Percentiles rank a stretch among this genome's conserved stretches.
Evolutionary conservation across 2,797 vertebrate genomes (phyloP).

Genomic region (Amblyopsis hoosieri): DNA sequence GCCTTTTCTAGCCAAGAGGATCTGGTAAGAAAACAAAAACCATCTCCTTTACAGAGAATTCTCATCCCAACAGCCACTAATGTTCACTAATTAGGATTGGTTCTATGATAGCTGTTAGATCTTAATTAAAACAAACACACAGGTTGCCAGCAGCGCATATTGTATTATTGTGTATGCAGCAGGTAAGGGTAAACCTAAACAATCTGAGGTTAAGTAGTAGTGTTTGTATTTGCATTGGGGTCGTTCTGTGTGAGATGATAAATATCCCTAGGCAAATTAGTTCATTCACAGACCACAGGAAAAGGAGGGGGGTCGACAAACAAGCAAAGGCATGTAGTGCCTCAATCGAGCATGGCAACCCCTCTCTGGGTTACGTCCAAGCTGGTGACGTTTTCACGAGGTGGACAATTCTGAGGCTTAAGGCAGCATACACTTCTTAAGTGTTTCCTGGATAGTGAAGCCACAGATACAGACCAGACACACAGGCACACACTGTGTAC

Average conservation of each 20-base stretch:
- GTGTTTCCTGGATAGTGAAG: slow-evolving; percentile 34
- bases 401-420: slow-evolving; percentile 9
- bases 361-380: slow-evolving; percentile 43
- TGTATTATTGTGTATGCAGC: too few species aligned
- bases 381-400: slow-evolving; percentile 11
- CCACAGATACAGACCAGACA: slow-evolving; percentile 18
- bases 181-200: too few species aligned
- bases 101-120: too few species aligned
- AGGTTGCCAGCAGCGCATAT: too few species aligned
- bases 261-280: slow-evolving; percentile 48
- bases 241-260: slow-evolving; percentile 22
- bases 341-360: slow-evolving; percentile 33
- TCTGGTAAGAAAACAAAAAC: slow-evolving; percentile 21
- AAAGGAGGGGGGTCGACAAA: slow-evolving; percentile 34
- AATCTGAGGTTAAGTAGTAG: slow-evolving; percentile 4
- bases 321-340: slow-evolving; percentile 57
- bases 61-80: too few species aligned
- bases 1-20: slow-evolving; percentile 44
- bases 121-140: too few species aligned
- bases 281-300: slow-evolving; percentile 51
- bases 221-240: slow-evolving; percentile 18
- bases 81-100: too few species aligned
- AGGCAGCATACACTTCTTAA: slow-evolving; percentile 16
- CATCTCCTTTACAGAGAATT: not conserved
- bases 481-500: slow-evolving; percentile 12